These are phyloP conservation scores for Oligia latruncula DNA, from an alignment of 2,888 invertebrate species.

Conservation along the genomic window DNA sequence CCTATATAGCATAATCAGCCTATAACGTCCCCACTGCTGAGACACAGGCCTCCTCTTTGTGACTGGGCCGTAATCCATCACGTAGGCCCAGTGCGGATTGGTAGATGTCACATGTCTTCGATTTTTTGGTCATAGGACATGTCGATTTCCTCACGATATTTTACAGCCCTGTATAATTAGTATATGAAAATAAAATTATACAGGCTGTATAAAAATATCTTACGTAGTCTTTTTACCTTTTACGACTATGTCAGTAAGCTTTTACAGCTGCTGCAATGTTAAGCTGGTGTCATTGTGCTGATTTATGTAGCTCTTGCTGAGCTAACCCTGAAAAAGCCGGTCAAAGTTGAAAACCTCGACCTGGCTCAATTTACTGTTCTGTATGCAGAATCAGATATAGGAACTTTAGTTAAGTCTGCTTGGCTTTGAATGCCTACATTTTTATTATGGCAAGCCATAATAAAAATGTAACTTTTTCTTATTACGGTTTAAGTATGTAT, in stretches of 20 bases:
- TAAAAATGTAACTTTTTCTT: background rate
- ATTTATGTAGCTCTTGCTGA: conserved; percentile 34
- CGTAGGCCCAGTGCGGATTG: background rate
- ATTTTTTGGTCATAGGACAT: background rate
- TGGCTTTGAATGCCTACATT: conserved; percentile 9
- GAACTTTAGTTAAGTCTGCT: background rate
- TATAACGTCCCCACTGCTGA: background rate
- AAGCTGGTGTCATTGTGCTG: conserved; percentile 17
- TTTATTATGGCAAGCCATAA: background rate
- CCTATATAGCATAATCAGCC: conserved; percentile 1
- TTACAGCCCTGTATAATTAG: background rate
- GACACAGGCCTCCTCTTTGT: background rate
- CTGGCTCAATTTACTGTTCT: conserved; percentile 24
- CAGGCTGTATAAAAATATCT: background rate
- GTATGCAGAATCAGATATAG: conserved; percentile 37
- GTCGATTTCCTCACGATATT: background rate
- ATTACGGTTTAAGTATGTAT: background rate
- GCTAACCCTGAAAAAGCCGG: conserved; percentile 44
- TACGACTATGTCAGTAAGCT: background rate
- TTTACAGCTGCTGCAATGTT: conserved; percentile 9
- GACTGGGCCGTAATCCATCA: background rate
- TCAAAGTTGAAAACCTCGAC: conserved; percentile 51
- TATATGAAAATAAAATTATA: background rate
- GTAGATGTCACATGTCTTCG: background rate
- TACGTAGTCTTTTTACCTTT: background rate